A percentile compares a stretch with the other conserved stretches of the same genome.
These are phyloP conservation scores for Margarornis squamiger DNA, from an alignment of 2,797 vertebrate species.

Conservation along the genomic window DNA sequence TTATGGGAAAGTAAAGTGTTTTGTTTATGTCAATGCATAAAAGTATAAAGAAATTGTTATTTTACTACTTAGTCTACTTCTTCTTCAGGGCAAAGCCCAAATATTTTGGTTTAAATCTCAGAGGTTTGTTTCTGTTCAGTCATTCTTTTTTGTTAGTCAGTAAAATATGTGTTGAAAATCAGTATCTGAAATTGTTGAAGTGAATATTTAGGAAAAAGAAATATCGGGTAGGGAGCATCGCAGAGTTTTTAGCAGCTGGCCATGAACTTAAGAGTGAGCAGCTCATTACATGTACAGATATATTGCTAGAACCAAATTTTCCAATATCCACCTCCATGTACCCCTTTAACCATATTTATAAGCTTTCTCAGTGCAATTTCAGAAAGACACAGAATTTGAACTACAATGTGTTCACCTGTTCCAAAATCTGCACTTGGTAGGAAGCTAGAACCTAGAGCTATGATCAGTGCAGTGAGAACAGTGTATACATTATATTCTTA, in stretches of 20 bases:
- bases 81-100: background rate
- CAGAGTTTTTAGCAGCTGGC: background rate
- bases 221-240: background rate
- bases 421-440: background rate
- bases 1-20: background rate
- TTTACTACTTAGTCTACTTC: background rate
- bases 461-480: background rate
- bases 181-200: background rate
- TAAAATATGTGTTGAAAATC: background rate
- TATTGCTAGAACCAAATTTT: background rate
- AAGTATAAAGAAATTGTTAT: background rate
- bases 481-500: conserved; percentile 17
- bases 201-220: background rate
- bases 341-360: background rate
- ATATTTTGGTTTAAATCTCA: background rate
- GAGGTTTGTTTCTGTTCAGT: background rate
- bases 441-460: background rate
- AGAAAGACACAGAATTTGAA: background rate
- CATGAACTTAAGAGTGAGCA: background rate
- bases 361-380: background rate
- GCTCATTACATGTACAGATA: background rate
- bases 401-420: background rate
- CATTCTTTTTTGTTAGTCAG: background rate
- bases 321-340: background rate
- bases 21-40: background rate